These are phyloP conservation scores for Taurulus bubalis DNA, from an alignment of 2,113 vertebrate species.

Conservation along the genomic window DNA sequence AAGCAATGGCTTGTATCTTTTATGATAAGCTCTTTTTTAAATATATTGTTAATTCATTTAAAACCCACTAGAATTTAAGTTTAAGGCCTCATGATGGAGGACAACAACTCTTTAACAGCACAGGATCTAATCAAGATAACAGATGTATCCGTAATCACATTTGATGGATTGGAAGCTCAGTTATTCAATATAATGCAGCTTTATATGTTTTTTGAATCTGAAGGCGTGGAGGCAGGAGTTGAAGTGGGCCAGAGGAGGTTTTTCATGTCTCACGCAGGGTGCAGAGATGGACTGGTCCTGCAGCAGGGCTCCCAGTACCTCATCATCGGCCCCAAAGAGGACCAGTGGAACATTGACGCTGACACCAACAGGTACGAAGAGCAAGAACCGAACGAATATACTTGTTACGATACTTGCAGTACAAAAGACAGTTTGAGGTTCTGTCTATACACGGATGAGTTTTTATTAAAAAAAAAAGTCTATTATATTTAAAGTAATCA, in stretches of 20 bases:
- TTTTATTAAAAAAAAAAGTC: no score
- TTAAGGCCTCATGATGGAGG: neutral
- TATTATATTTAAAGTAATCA: no score
- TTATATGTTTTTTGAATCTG: neutral
- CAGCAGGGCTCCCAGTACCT: conserved; percentile 76
- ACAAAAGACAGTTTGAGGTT: neutral
- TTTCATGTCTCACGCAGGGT: conserved; percentile 81
- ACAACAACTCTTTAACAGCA: neutral
- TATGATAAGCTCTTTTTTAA: neutral
- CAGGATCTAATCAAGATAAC: neutral
- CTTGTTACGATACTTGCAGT: no score
- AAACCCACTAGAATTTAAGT: no score
- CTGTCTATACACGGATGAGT: no score
- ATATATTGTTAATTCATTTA: neutral
- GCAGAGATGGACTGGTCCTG: conserved; percentile 75
- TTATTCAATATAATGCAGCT: neutral
- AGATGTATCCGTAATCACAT: neutral
- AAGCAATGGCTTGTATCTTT: neutral
- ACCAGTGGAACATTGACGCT: conserved; percentile 73
- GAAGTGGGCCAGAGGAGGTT: conserved; percentile 58
- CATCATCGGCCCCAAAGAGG: conserved; percentile 77
- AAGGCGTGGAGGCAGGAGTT: conserved; percentile 77
- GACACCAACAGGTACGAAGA: conserved; percentile 61
- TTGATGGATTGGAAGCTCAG: neutral
- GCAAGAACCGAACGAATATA: neutral